Percentiles rank a stretch among this genome's conserved stretches.
phyloP scores from a whole-genome alignment of 2,797 vertebrate species.

The Vipera ursinii region DNA sequence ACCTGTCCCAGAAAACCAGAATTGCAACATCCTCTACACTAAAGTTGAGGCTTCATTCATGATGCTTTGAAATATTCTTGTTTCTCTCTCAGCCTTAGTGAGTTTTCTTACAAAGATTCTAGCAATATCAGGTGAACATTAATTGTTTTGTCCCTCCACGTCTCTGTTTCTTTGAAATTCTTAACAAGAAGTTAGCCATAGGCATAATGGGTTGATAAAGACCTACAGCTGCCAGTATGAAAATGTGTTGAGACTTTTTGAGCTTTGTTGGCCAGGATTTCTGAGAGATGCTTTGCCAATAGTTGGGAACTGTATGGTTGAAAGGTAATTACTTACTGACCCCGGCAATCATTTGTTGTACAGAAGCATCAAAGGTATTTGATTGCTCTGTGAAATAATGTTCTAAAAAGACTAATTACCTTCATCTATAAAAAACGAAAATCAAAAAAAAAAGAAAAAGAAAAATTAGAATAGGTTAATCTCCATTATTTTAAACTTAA shows the following conservation, averaged over 20 bases:
- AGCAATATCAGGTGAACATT: neutral
- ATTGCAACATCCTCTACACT: neutral
- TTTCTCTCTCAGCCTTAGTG: neutral
- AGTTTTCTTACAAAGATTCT: neutral
- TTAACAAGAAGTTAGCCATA: neutral
- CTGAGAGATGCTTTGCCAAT: neutral
- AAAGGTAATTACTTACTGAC: neutral
- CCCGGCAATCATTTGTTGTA: neutral
- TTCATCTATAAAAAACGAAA: conserved; percentile 45
- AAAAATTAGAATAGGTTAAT: conserved; percentile 46
- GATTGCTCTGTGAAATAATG: conserved; percentile 7
- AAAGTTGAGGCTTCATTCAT: neutral
- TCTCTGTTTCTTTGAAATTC: neutral
- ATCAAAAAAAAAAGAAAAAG: neutral
- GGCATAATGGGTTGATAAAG: neutral
- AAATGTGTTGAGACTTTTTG: neutral
- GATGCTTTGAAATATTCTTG: neutral
- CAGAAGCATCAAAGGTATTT: neutral
- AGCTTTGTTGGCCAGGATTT: neutral
- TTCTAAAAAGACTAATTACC: conserved; percentile 40
- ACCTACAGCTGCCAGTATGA: neutral
- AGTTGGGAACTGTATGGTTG: neutral
- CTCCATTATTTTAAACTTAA: conserved; percentile 55
- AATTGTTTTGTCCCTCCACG: neutral
- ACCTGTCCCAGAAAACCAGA: neutral